Base-by-base conservation (phyloP, 1,140 invertebrate species). In the Sipha flava region DNA sequence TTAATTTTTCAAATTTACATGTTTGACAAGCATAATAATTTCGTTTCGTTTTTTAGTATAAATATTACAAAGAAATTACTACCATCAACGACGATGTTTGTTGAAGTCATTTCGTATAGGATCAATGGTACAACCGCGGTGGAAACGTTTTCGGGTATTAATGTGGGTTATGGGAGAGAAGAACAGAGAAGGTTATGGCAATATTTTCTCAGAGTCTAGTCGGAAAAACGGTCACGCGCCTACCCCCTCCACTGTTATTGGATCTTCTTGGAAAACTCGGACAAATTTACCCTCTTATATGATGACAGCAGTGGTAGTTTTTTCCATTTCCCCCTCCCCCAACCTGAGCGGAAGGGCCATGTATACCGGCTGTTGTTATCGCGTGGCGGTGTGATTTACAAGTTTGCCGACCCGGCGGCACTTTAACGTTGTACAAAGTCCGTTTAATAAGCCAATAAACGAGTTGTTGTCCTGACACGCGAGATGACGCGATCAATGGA, bases 391-490 rank as follows among this genome's bases (percentile, higher is more conserved):
- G 52, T 77, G 73, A 77, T 77, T 77, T 77, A 77, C 73, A 77
- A 77, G 73, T 77, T 77, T 77, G 52, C 73, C 47, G 52, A 77
- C 73, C 52, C 52, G 52, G 21, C 73, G 73, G 73, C 72, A 77
- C 59, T 59, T 77, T 77, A 77, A 59, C 73, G 23, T 37, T 37
- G 49, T 14, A 18, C 73, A 57, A 77, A 77, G 73, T 77, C 73
- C 73, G 52, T 77, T 77, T 77, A 77, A 77, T 77, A 77, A 77
- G 73, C 73, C 73, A 77, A 77, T 77, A 77, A 77, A 77, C 73
- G 73, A 77, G 73, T 77, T 59, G 73, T 77, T 59, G 73, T 57
- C 37, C 21, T 59, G 73, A 77, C 73, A 54, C 66, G 43, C 40
- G 66, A 45, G 52, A 75, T 75, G 72, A 75, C 72, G n/a, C 72